Base-by-base conservation (phyloP, 2,797 vertebrate species). In the Bovichtus variegatus region DNA sequence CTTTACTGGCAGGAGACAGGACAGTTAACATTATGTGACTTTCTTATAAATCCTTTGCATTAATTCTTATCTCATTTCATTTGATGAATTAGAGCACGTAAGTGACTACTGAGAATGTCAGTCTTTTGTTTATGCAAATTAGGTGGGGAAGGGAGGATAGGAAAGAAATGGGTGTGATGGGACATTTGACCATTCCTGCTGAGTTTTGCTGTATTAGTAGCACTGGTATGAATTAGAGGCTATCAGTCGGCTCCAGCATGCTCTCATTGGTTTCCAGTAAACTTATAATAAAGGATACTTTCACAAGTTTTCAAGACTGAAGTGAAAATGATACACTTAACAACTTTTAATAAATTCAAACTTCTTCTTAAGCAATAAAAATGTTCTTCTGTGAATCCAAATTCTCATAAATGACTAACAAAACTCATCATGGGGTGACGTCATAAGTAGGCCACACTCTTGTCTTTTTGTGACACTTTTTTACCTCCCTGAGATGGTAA, bases 291-390 rank as follows among this genome's bases (percentile, higher is more conserved):
- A 49, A 49, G n/a, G 47, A 23, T 23, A 21, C 9, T 49, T 49
- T 49, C 47, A 44, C 18, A 19, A 19, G 18, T 44, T 44, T 44
- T 18, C 9, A 19, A 44, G 43, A 36, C 29, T 57, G 41, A 69
- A 58, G 54, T 46, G 59, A n/a, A 59, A 50, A 58, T 59, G 21
- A 49, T 38, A 69, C 66, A 46, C 19, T 46, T 46, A 47, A 47
- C 21, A 27, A 34, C 27, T 44, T 57, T n/a, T 5, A 29, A 27
- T 27, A 13, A 4, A 43, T 51, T 16, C 10, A 31, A 55, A 21
- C 5, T 11, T 41, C 5, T 19, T 44, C 25, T 69, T 38, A 8
- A 50, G 43, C 43, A 21, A 61, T 60, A 36, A 10, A 27, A 34
- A 27, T 40, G 21, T n/a, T n/a, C n/a, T 34, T 6, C 21, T 49